A percentile compares a stretch with the other conserved stretches of the same genome.
Evolutionary conservation across 2,797 vertebrate species (phyloP).

Genomic region (Avahi laniger): DNA sequence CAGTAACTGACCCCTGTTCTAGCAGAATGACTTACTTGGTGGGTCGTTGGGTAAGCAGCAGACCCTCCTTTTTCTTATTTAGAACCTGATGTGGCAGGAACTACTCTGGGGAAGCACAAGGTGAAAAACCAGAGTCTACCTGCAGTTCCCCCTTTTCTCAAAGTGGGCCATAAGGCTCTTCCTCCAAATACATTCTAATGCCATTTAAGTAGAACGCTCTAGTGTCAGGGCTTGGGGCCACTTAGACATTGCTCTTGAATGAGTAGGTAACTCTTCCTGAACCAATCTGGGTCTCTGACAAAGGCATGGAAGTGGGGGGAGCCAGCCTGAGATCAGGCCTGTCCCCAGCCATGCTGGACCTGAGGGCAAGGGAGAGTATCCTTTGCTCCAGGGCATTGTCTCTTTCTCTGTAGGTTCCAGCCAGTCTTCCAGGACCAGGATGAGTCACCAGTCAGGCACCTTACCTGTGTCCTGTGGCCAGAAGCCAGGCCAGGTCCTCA

Average conservation of each 20-base stretch:
- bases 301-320: background rate
- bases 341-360: background rate
- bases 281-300: background rate
- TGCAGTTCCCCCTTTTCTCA: background rate
- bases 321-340: background rate
- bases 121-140: no score
- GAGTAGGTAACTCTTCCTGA: background rate
- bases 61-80: background rate
- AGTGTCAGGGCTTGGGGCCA: background rate
- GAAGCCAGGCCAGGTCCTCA: constrained; percentile 85
- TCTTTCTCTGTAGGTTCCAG: constrained; percentile 86
- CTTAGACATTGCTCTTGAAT: background rate
- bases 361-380: background rate
- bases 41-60: background rate
- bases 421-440: constrained; percentile 85
- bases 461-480: constrained; percentile 84
- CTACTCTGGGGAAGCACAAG: background rate
- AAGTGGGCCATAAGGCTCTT: background rate
- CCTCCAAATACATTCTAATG: background rate
- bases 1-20: background rate
- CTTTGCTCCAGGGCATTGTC: background rate
- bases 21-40: background rate
- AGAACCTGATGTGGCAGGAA: background rate
- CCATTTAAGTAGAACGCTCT: background rate
- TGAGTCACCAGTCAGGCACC: constrained; percentile 81